Conservation (phyloP, 2,113 vertebrate genomes). For the Reinhardtius hippoglossoides region DNA sequence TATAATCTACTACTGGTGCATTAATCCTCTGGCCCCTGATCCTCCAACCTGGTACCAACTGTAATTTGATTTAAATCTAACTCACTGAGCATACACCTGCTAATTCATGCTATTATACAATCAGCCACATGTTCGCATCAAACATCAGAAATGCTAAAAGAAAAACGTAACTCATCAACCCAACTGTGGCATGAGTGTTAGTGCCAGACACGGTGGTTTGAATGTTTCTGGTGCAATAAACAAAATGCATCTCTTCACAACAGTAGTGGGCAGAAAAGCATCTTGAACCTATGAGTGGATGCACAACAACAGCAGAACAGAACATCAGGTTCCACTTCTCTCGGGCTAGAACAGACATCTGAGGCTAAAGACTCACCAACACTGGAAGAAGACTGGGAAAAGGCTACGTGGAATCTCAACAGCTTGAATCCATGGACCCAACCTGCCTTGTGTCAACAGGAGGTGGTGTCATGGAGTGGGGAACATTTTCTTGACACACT, state of each 20-base stretch:
- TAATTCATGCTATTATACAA: not conserved
- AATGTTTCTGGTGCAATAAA: not conserved
- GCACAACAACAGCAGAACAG: no score
- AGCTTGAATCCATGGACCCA: not conserved
- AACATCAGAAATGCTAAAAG: not conserved
- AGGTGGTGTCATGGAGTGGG: not conserved
- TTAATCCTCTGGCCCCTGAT: not conserved
- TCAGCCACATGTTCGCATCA: not conserved
- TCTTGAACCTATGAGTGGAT: no score
- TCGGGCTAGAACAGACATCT: no score
- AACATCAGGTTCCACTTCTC: no score
- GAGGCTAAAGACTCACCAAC: no score
- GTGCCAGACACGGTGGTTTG: not conserved
- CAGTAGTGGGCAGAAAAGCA: not conserved
- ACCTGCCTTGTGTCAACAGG: not conserved
- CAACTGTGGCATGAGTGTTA: not conserved
- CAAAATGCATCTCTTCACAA: not conserved
- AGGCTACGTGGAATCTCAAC: not conserved
- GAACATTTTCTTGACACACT: no score
- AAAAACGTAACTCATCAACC: no score
- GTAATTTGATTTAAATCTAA: constrained; percentile 12
- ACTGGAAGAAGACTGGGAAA: no score
- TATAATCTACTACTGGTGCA: not conserved
- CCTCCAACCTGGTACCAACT: not conserved
- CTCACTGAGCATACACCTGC: not conserved